Conservation (phyloP, 2,113 vertebrate genomes). For the Megaleporinus macrocephalus region DNA sequence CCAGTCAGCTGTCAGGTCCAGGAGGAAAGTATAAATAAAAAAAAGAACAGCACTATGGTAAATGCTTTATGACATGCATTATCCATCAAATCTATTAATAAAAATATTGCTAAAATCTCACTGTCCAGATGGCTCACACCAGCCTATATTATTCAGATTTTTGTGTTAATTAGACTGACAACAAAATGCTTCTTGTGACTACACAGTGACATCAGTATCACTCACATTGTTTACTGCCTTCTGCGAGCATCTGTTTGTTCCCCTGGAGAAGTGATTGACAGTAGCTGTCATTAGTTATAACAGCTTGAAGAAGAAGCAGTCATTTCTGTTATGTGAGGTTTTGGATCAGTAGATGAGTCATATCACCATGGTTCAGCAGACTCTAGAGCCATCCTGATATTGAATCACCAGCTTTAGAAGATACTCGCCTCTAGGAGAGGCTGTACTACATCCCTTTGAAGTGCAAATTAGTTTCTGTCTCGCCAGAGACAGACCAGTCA, state of each 20-base stretch:
- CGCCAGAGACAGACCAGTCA: background rate
- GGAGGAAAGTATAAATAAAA: too few species aligned
- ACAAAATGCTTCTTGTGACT: background rate
- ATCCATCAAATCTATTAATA: too few species aligned
- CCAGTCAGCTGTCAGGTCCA: too few species aligned
- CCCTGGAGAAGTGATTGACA: slow-evolving; percentile 3
- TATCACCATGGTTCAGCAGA: background rate
- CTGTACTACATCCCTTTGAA: background rate
- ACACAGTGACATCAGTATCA: background rate
- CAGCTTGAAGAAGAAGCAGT: slow-evolving; percentile 3
- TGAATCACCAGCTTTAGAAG: slow-evolving; percentile 4
- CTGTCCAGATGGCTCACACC: background rate
- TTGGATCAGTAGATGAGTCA: slow-evolving; percentile 29
- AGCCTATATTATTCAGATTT: background rate
- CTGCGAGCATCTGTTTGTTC: background rate
- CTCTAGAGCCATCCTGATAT: background rate
- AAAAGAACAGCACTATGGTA: too few species aligned
- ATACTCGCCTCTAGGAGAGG: slow-evolving; percentile 6
- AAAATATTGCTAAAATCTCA: too few species aligned
- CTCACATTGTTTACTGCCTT: background rate
- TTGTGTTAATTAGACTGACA: background rate
- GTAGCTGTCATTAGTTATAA: slow-evolving; percentile 6
- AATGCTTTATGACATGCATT: too few species aligned
- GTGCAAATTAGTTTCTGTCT: background rate
- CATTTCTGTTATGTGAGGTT: slow-evolving; percentile 4